Evolutionary conservation across 2,113 vertebrate species (phyloP), one percentile per base, ranked within the genome.

Genomic region (Podarcis muralis): DNA sequence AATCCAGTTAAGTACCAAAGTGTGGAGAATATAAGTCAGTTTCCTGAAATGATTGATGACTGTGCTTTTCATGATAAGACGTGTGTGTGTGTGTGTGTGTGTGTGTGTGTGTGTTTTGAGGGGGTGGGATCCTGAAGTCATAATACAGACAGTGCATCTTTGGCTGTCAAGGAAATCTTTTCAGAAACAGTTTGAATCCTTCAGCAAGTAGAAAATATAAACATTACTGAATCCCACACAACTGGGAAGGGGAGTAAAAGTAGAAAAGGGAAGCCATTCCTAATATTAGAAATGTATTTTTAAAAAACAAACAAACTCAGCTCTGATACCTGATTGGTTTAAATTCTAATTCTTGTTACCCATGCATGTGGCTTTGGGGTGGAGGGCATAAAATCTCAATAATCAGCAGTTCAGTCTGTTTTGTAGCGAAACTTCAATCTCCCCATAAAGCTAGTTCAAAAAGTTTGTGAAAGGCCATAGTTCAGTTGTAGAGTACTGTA

Each of bases 1-100:
- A 99, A 99, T 98, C 97, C 94, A 96, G 98, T 99, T 99, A 99
- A 32, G 96, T 85, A 96, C 93, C 94, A 90, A 97, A 98, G 96
- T 97, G 97, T 96, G 93, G 96, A 96, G 97, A 97, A 97, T 96
- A 96, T 91, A 96, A 97, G 97, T 97, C 96, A 97, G 97, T 95
- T 97, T 97, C 96, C 94, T 95, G 83, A 91, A 87, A 96, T 98
- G 98, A 99, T 99, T 98, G 98, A 99, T 99, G 98, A 98, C 94
- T 90, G 90, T 95, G 95, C 95, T 91, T 94, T 94, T 96, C 97
- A 97, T 95, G 92, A 95, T 95, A 96, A 95, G 96, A 97, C 96
- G 57, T 59, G 57, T 62, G 59, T 62, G 59, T 62, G 48, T 78
- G 48, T 13, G 15, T 40, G 22, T 37, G 32, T 35, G 8, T 81